Evolutionary conservation across 2,113 vertebrate species (phyloP).

Genomic region (Hippocampus abdominalis): DNA sequence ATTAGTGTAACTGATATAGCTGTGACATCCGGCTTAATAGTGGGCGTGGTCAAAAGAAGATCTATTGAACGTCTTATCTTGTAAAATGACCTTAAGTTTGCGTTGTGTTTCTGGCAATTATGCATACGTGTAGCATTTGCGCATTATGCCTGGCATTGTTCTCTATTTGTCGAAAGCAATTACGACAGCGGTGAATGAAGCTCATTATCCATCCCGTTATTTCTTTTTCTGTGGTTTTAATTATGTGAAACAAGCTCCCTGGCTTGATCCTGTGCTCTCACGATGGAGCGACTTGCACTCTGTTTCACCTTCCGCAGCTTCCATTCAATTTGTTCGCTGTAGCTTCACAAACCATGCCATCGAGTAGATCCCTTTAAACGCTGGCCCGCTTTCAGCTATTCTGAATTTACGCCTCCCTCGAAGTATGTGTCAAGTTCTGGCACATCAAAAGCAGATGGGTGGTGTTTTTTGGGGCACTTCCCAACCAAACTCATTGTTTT

Average conservation of each 20-base stretch:
- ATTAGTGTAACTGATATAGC: not conserved
- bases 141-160: conserved; percentile 42
- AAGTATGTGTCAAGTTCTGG: conserved; percentile 31
- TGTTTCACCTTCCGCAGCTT: conserved; percentile 40
- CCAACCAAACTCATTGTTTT: conserved; percentile 7
- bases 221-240: conserved; percentile 51
- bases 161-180: conserved; percentile 49
- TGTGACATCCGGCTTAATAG: conserved; percentile 4
- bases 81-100: conserved; percentile 21
- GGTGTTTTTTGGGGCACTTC: not conserved
- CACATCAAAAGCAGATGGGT: conserved; percentile 23
- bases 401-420: conserved; percentile 41
- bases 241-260: conserved; percentile 41
- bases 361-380: conserved; percentile 31
- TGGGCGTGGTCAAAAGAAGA: conserved; percentile 7
- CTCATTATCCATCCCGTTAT: conserved; percentile 41
- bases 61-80: conserved; percentile 15
- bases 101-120: conserved; percentile 13
- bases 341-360: conserved; percentile 40
- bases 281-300: conserved; percentile 13
- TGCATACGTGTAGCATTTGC: conserved; percentile 27
- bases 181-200: conserved; percentile 30
- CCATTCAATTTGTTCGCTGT: conserved; percentile 36
- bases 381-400: conserved; percentile 38
- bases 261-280: conserved; percentile 8